Conservation (phyloP, 2,797 vertebrate species). For the Sardinella longiceps region DNA sequence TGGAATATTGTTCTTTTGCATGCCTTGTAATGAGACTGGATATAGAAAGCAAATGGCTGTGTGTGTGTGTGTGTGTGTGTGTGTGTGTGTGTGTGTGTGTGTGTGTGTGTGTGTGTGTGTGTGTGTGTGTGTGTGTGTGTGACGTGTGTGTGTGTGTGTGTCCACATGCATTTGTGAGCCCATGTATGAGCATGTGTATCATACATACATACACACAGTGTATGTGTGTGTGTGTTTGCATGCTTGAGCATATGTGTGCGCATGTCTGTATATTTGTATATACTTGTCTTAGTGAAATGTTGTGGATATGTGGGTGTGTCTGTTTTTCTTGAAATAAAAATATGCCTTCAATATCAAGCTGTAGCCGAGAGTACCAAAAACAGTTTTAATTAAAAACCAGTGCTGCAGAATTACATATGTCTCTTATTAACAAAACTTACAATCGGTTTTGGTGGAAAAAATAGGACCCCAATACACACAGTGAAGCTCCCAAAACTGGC, state of each 20-base stretch:
- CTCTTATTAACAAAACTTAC: neutral
- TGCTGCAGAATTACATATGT: neutral
- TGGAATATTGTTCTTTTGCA: constrained; percentile 12
- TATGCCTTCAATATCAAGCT: neutral
- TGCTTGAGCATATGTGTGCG: too few species aligned
- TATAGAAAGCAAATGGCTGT: neutral
- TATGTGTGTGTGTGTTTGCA: too few species aligned
- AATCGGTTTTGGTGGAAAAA: neutral
- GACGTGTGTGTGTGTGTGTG: neutral
- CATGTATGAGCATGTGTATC: too few species aligned
- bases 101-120: neutral
- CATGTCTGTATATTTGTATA: too few species aligned
- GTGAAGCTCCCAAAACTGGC: neutral
- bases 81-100: neutral
- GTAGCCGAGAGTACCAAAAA: too few species aligned
- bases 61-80: neutral
- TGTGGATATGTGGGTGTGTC: neutral
- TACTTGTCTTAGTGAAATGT: neutral
- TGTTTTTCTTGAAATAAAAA: neutral
- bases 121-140: neutral
- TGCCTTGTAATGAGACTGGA: constrained; percentile 13
- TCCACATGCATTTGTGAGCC: too few species aligned
- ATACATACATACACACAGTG: too few species aligned
- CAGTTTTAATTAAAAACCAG: neutral
- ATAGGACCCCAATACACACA: neutral